phyloP scores from a whole-genome alignment of 2,797 vertebrate species.

The Tinamus major region DNA sequence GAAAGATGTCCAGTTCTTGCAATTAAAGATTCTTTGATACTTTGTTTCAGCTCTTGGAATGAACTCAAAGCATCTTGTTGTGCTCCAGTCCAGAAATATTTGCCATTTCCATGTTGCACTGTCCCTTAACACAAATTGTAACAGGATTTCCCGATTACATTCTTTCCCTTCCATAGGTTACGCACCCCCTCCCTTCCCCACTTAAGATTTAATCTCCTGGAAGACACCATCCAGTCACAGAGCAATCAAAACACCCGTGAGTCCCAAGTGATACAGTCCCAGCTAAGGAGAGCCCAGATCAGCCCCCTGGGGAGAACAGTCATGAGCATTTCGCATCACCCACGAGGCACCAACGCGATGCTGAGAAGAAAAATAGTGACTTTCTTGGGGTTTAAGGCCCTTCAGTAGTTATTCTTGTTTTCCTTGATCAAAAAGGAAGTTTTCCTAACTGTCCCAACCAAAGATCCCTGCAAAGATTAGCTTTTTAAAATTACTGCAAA shows the following conservation, averaged over 20 bases:
- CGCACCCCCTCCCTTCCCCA: too few species aligned
- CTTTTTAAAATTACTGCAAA: background rate
- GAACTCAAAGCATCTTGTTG: fast-evolving
- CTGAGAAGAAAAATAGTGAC: background rate
- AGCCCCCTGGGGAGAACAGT: background rate
- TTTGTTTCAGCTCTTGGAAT: background rate
- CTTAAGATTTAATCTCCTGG: fast-evolving
- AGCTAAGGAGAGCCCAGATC: fast-evolving
- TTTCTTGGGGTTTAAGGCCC: fast-evolving
- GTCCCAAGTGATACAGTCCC: fast-evolving
- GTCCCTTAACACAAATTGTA: fast-evolving
- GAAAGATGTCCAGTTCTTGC: background rate
- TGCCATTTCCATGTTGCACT: fast-evolving
- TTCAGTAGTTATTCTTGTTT: background rate
- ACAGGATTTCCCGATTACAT: fast-evolving
- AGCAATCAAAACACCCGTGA: background rate
- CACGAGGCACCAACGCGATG: background rate
- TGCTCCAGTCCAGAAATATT: fast-evolving
- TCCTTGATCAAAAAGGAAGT: background rate
- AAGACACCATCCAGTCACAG: background rate
- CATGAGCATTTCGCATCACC: background rate
- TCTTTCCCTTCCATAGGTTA: background rate
- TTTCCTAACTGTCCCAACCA: background rate
- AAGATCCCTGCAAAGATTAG: background rate
- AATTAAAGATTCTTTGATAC: background rate